phyloP scores from a whole-genome alignment of 2,888 invertebrate genomes.

The Chrysotoxum bicinctum region DNA sequence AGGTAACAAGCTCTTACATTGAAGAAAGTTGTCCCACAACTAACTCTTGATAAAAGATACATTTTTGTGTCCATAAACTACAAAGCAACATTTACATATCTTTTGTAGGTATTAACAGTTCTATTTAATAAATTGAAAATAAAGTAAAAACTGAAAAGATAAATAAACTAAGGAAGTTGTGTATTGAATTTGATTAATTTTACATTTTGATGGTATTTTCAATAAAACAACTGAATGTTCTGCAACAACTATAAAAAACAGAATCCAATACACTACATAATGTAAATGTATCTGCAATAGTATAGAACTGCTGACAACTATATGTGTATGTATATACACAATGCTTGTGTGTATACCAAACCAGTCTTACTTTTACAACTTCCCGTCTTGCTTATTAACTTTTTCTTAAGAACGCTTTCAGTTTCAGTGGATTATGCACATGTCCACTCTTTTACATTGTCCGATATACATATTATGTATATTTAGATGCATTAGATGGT shows the following conservation, averaged over 20 bases:
- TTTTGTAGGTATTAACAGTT: neutral
- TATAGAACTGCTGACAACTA: neutral
- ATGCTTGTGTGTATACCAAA: too few species aligned
- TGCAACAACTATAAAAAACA: too few species aligned
- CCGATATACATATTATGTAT: too few species aligned
- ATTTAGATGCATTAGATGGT: too few species aligned
- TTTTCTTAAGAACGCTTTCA: too few species aligned
- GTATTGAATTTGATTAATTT: neutral
- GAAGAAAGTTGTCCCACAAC: conserved; percentile 16
- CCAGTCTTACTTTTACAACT: too few species aligned
- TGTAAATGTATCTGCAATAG: neutral
- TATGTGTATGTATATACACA: too few species aligned
- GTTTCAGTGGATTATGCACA: too few species aligned
- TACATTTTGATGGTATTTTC: neutral
- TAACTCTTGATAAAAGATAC: neutral
- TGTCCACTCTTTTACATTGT: too few species aligned
- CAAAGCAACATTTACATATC: neutral
- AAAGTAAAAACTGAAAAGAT: neutral
- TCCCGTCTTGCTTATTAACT: too few species aligned
- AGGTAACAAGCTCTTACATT: conserved; percentile 1
- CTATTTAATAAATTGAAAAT: neutral
- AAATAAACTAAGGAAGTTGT: neutral
- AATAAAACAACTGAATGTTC: too few species aligned
- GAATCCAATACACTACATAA: neutral
- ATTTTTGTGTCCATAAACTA: neutral